Conservation (phyloP, 2,888 invertebrate genomes). For the Andrena chrysosceles region DNA sequence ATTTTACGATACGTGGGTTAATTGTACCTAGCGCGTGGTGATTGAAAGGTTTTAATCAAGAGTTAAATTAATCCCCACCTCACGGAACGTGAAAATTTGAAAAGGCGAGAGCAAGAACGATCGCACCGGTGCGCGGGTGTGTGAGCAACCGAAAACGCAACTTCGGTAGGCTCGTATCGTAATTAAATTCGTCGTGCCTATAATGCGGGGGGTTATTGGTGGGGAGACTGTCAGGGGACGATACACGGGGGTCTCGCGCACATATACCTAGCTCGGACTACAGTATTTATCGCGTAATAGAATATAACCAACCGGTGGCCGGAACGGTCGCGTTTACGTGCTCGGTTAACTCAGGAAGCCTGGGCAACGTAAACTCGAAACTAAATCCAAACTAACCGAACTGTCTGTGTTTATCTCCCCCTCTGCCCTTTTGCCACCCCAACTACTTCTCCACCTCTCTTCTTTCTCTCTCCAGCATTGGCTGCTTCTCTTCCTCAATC, state of each 20-base stretch:
- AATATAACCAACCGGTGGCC: conserved; percentile 77
- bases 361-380: conserved; percentile 81
- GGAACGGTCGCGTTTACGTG: conserved; percentile 79
- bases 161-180: conserved; percentile 37
- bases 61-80: conserved; percentile 44
- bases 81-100: conserved; percentile 28
- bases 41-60: conserved; percentile 38
- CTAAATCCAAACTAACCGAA: conserved; percentile 81
- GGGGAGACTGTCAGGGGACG: neutral
- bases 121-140: neutral
- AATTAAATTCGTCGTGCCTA: conserved; percentile 64
- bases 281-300: conserved; percentile 82
- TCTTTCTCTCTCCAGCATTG: neutral
- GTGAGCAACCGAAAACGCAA: conserved; percentile 41
- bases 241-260: conserved; percentile 17
- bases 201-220: conserved; percentile 26
- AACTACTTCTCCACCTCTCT: conserved; percentile 13
- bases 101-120: neutral
- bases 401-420: conserved; percentile 66
- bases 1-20: conserved; percentile 26
- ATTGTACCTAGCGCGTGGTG: conserved; percentile 12
- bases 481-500: neutral
- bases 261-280: conserved; percentile 62
- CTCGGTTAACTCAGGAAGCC: conserved; percentile 81
- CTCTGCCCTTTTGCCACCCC: conserved; percentile 2